Evolutionary conservation across 2,797 vertebrate species (phyloP).

Genomic region (Eupleurogrammus muticus): DNA sequence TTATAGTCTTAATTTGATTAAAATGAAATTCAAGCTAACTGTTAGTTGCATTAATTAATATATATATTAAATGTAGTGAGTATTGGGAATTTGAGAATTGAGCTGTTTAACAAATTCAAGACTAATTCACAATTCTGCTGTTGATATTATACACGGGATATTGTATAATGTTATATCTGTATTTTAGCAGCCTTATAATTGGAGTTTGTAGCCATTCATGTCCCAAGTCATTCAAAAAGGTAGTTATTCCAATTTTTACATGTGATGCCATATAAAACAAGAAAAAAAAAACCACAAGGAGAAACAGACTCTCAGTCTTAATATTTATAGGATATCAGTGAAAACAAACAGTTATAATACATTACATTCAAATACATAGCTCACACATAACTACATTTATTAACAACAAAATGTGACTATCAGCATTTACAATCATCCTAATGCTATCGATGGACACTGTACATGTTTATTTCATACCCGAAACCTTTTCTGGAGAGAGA

Average conservation of each 20-base stretch:
- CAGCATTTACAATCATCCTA: conserved; percentile 2
- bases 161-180: not conserved
- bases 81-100: not conserved
- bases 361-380: not conserved
- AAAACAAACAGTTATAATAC: conserved; percentile 4
- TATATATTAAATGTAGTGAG: not conserved
- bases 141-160: not conserved
- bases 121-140: too few species aligned
- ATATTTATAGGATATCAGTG: not conserved
- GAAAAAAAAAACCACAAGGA: not conserved
- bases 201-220: not conserved
- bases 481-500: not conserved
- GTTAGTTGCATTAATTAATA: not conserved
- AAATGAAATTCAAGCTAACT: too few species aligned
- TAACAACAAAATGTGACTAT: not conserved
- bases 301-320: not conserved
- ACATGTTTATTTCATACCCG: not conserved
- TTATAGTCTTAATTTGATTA: not conserved
- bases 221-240: not conserved
- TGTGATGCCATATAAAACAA: not conserved
- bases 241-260: not conserved
- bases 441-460: not conserved
- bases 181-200: not conserved
- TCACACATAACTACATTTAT: not conserved
- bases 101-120: not conserved